Base-by-base conservation (phyloP, 1,140 invertebrate genomes). In the Brachionus asplanchnoidis region DNA sequence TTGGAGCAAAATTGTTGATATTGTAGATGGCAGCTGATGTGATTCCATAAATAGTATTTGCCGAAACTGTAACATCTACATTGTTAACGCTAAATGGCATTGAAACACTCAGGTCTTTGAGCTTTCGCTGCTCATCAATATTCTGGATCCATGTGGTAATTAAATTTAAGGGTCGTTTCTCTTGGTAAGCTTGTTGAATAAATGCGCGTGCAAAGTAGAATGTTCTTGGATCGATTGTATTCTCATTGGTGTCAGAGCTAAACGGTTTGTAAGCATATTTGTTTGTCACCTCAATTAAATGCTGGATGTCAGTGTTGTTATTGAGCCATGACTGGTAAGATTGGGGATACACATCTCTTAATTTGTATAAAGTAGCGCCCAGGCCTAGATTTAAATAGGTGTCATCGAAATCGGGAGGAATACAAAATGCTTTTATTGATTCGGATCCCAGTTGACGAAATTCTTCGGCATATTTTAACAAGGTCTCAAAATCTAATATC, bases 351-450 rank as follows among this genome's bases (percentile, higher is more conserved):
- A 86, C 53, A 3, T 78, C 23, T 53, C 66, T 80, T 14, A 86
- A 65, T 42, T 86, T 50, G 42, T 50, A 70, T 36, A 88, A 84
- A 12, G 87, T 68, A 11, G 86, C 80, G 3, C 88, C 88, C 0
- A 89, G 44, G 17, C 87, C 88, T 32, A 89, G 36, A 84, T 89
- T 89, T 11, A 88, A 85, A 85, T 88, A 89, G 0, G 88, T 88
- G 78, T 89, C 88, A 84, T 89, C 88, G 85, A 89, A 88, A 80
- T 89, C 88, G 0, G 88, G 87, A 4, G 88, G 88, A 56, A 88
- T 88, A 46, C 87, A 86, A 75, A 89, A 88, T 0, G 87, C 87
- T 20, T 87, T 60, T 28, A 75, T 20, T 23, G 60, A 26, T 60
- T 44, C 36, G 14, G 14, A 17, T 14, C 84, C 66, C 11, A 75